phyloP scores from a whole-genome alignment of 2,113 vertebrate genomes.

The Oryzias celebensis region DNA sequence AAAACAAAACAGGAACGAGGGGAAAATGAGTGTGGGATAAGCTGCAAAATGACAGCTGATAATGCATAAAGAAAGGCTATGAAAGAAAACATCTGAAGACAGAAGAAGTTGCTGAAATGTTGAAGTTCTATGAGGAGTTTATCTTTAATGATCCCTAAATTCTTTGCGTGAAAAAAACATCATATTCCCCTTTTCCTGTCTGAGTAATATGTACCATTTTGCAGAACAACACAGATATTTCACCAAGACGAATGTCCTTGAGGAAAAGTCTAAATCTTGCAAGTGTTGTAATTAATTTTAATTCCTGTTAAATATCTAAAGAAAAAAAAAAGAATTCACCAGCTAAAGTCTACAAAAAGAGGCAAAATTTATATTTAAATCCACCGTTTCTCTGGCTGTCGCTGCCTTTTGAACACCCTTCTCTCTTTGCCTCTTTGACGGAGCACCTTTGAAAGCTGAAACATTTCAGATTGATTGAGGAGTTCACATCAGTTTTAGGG shows the following conservation, averaged over 20 bases:
- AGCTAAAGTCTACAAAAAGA: slow-evolving; percentile 42
- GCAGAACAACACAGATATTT: slow-evolving; percentile 61
- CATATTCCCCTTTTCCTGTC: slow-evolving; percentile 19
- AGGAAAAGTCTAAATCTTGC: slow-evolving; percentile 47
- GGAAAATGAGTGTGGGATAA: slow-evolving; percentile 11
- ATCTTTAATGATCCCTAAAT: slow-evolving; percentile 46
- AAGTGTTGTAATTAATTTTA: slow-evolving; percentile 65
- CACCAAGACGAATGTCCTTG: slow-evolving; percentile 65
- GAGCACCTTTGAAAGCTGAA: slow-evolving; percentile 58
- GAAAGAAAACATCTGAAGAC: neutral
- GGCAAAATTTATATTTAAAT: slow-evolving; percentile 52
- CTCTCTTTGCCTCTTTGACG: slow-evolving; percentile 59
- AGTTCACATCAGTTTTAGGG: slow-evolving; percentile 65
- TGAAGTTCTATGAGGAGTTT: slow-evolving; percentile 28
- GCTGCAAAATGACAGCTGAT: slow-evolving; percentile 24
- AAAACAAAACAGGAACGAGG: slow-evolving; percentile 12
- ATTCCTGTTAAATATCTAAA: slow-evolving; percentile 70
- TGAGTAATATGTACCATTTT: slow-evolving; percentile 52
- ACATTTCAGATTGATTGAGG: slow-evolving; percentile 52
- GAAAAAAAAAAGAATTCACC: slow-evolving; percentile 64
- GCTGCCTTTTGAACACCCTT: slow-evolving; percentile 57
- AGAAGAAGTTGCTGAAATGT: slow-evolving; percentile 32
- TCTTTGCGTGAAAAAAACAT: slow-evolving; percentile 39
- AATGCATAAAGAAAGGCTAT: neutral
- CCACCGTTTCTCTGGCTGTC: slow-evolving; percentile 59